Evolutionary conservation across 2,888 invertebrate genomes (phyloP).

Genomic region (Dasysyrphus tricinctus): DNA sequence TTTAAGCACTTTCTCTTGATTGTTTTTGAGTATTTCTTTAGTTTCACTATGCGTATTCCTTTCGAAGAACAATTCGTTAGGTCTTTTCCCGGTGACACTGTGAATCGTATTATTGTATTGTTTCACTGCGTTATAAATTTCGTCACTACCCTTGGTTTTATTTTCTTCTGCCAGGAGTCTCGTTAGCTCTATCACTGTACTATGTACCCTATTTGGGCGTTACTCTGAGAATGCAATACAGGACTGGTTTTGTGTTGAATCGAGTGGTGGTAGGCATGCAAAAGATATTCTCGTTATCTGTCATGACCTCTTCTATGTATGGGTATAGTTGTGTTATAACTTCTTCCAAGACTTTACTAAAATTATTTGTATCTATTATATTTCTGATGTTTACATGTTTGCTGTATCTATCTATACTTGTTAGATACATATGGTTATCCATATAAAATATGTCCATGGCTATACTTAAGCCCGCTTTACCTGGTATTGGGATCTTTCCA

Average conservation of each 20-base stretch:
- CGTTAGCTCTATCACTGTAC: slow-evolving; percentile 1
- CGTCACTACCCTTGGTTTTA: slow-evolving; percentile 1
- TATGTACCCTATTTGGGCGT: slow-evolving; percentile 9
- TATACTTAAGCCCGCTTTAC: slow-evolving; percentile 1
- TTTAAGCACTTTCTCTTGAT: slow-evolving; percentile 11
- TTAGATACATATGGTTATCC: not conserved
- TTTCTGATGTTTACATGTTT: not conserved
- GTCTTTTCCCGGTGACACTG: no score
- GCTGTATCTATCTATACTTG: slow-evolving; percentile 10
- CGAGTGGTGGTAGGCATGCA: slow-evolving; percentile 15
- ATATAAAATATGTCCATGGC: slow-evolving; percentile 3
- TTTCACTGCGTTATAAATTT: slow-evolving; percentile 8
- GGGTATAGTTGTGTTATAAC: slow-evolving; percentile 1
- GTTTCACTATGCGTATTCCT: slow-evolving; percentile 10
- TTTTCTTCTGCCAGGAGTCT: slow-evolving; percentile 5
- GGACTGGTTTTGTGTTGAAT: slow-evolving; percentile 14
- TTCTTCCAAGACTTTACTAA: not conserved
- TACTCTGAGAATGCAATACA: slow-evolving; percentile 17
- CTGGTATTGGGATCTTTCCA: not conserved
- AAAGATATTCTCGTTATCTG: slow-evolving; percentile 19
- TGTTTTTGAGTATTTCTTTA: slow-evolving; percentile 5
- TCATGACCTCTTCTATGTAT: slow-evolving; percentile 5
- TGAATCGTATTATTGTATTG: slow-evolving; percentile 3
- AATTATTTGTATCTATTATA: no score
- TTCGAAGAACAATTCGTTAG: slow-evolving; percentile 25